A percentile compares a stretch with the other conserved stretches of the same genome.
phyloP scores from a whole-genome alignment of 2,113 vertebrate species.

The Meles meles region DNA sequence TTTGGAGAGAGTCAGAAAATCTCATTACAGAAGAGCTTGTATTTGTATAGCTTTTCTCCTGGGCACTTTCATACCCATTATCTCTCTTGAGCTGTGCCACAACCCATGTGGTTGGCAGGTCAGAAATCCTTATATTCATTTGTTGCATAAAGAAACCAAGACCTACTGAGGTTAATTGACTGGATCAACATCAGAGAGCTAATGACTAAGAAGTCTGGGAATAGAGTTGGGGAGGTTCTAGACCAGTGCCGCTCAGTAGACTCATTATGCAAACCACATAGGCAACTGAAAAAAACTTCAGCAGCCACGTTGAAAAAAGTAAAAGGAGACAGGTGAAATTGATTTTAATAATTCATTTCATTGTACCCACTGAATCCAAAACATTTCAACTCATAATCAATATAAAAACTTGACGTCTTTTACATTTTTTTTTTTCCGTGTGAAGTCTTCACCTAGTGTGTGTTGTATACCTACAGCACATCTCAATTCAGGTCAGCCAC shows the following conservation, averaged over 20 bases:
- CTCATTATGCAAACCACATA: background rate
- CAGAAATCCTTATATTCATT: conserved; percentile 42
- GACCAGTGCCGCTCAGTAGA: background rate
- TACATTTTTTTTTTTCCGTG: background rate
- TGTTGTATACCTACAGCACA: background rate
- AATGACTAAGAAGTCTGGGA: conserved; percentile 1
- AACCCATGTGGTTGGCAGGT: background rate
- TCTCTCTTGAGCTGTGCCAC: background rate
- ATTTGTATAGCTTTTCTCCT: background rate
- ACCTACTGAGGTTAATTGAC: conserved; percentile 27
- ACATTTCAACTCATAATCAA: background rate
- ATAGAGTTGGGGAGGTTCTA: background rate
- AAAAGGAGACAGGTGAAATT: background rate
- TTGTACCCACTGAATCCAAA: background rate
- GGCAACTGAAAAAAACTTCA: background rate
- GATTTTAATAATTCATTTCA: background rate
- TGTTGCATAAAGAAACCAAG: conserved; percentile 12
- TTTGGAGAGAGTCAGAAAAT: background rate
- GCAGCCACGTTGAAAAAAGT: background rate
- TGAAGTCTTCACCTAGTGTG: background rate
- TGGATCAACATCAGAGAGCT: background rate
- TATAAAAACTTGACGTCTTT: background rate
- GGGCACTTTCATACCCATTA: background rate
- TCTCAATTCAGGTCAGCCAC: background rate
- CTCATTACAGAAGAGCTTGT: background rate